These are phyloP conservation scores for Amphiprion ocellaris DNA, from an alignment of 2,113 vertebrate species.

Conservation along the genomic window DNA sequence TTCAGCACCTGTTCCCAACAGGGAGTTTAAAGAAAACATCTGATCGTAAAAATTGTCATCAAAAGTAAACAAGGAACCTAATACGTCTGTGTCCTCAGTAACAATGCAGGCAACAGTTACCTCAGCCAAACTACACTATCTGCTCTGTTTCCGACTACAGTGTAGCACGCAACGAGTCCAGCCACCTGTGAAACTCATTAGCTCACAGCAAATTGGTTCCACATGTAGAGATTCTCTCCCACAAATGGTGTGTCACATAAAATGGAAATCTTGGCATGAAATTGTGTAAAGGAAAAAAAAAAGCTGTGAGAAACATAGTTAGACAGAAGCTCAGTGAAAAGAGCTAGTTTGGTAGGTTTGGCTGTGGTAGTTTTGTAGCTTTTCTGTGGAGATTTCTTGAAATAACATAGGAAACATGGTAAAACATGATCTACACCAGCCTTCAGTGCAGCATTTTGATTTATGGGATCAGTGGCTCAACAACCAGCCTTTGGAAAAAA, in stretches of 20 bases:
- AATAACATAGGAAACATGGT: not conserved
- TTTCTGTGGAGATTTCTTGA: constrained; percentile 27
- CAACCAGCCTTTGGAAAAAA: constrained; percentile 1
- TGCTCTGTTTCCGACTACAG: constrained; percentile 54
- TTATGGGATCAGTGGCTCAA: constrained; percentile 19
- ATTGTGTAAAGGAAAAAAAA: constrained; percentile 24
- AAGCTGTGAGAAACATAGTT: constrained; percentile 62
- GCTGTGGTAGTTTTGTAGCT: not conserved
- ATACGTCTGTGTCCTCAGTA: constrained; percentile 3
- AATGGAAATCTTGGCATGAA: constrained; percentile 76
- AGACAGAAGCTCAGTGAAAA: constrained; percentile 31
- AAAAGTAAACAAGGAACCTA: constrained; percentile 27
- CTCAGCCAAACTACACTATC: constrained; percentile 51
- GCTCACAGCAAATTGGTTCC: constrained; percentile 74
- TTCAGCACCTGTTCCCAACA: not conserved
- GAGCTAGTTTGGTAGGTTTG: constrained; percentile 1
- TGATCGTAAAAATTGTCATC: constrained; percentile 12
- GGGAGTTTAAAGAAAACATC: not conserved
- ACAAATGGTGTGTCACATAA: constrained; percentile 77
- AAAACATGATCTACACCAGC: constrained; percentile 4
- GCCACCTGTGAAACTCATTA: constrained; percentile 83
- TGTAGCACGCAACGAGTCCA: constrained; percentile 67
- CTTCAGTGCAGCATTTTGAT: not conserved
- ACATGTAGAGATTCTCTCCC: constrained; percentile 79
- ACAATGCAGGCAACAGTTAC: constrained; percentile 35